Percentiles rank a stretch among this genome's conserved stretches.
These are phyloP conservation scores for Timema podura DNA, from an alignment of 2,888 invertebrate genomes.

Conservation along the genomic window DNA sequence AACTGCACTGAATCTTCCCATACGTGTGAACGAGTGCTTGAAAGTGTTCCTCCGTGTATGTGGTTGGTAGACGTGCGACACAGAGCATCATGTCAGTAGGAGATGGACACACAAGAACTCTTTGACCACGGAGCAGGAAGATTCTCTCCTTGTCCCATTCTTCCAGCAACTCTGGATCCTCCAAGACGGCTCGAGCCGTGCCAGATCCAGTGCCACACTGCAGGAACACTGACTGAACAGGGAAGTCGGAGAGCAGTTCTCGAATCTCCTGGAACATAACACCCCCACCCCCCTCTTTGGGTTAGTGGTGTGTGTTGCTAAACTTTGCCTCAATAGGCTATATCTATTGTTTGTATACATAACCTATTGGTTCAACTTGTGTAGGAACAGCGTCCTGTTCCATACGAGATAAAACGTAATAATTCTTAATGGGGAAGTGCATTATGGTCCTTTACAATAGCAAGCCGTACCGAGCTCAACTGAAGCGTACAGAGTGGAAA, in stretches of 20 bases:
- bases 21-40: conserved; percentile 44
- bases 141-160: conserved; percentile 42
- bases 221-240: conserved; percentile 40
- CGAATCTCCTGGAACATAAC: conserved; percentile 39
- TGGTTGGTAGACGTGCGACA: conserved; percentile 47
- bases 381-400: too few species aligned
- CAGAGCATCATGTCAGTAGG: conserved; percentile 49
- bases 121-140: conserved; percentile 41
- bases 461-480: too few species aligned
- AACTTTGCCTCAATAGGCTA: too few species aligned
- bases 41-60: conserved; percentile 47
- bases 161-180: conserved; percentile 45
- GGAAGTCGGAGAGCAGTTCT: conserved; percentile 41
- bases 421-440: too few species aligned
- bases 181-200: conserved; percentile 41
- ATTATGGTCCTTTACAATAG: too few species aligned
- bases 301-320: too few species aligned
- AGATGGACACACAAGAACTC: conserved; percentile 45
- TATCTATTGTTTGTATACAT: too few species aligned
- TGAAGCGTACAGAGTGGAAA: too few species aligned
- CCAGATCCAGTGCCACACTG: conserved; percentile 38
- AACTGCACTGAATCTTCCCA: conserved; percentile 47
- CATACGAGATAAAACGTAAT: too few species aligned
- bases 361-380: too few species aligned
- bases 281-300: too few species aligned